Evolutionary conservation across 2,113 vertebrate genomes (phyloP), one percentile per base, ranked within the genome.

Genomic region (Bolborhynchus lineola): DNA sequence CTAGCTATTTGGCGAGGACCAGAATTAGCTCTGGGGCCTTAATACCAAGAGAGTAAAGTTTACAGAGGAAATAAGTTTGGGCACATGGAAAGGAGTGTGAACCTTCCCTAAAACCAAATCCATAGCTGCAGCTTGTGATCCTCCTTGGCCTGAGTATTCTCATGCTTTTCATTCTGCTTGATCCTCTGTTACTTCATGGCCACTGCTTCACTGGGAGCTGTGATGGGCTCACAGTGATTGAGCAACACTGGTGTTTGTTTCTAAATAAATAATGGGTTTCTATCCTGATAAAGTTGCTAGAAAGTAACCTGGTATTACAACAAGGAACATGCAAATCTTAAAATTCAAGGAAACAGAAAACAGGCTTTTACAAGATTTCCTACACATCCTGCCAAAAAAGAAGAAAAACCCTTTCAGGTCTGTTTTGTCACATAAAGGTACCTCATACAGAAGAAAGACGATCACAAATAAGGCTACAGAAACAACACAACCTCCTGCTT

Each of bases 181-280:
- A 49, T 82, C 52, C 33, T 71, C 55, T 76, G 23, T 89, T 82
- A 85, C 10, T 4, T 50, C 74, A n/a, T 23, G 37, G 53, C 44
- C 46, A 16, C 53, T 28, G 67, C 52, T 76, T 69, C 62, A 33
- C n/a, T 31, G 52, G 17, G 23, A 35, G 57, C 29, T 0, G 0
- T 0, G 0, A 23, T n/a, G 49, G 88, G 53, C 75, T 47, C 2
- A 0, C 64, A 10, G 35, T 19, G 69, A 83, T 53, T 3, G 2
- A 78, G 25, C 13, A 75, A 42, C 28, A 33, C 72, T 47, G 28
- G 24, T 71, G 50, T 63, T 79, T 47, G 37, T 59, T 39, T 89
- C 23, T 46, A 71, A 82, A 92, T 94, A 97, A 97, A 96, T 94
- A 95, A 92, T 33, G 21, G 28, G 11, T 64, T 74, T 83, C 90